Base-by-base conservation (phyloP, 2,113 vertebrate species). In the Vanacampus margaritifer region DNA sequence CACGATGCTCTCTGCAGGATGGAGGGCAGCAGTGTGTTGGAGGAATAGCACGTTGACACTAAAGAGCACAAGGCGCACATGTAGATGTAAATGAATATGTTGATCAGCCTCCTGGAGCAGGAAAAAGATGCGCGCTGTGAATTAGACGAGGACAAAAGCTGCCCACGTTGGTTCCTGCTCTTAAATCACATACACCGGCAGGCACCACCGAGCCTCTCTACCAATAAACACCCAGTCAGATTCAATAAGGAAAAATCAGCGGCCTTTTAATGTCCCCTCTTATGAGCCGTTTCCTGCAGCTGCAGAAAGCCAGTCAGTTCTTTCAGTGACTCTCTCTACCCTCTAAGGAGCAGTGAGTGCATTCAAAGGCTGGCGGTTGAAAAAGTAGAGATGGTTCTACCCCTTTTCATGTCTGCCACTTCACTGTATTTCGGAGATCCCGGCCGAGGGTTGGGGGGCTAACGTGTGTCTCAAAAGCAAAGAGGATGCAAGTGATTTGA, bases 401-500 rank as follows among this genome's bases (percentile, higher is more conserved):
- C 32, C 50, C 68, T 74, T 83, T 84, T 74, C 73, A 83, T 65
- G 57, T 73, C 73, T 60, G 45, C 62, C 73, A 65, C 72, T 79
- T 75, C 32, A 32, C 65, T 26, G n/a, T 75, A 73, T 77, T 81
- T 74, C 46, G 57, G 78, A 74, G 79, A 68, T 70, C 69, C 80
- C 77, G 68, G 36, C 39, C 26, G 69, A 58, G 72, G 65, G 78
- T n/a, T 73, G 72, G 72, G 78, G 77, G 53, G 37, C 71, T 73
- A 79, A 80, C 36, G 74, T 71, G 68, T 84, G 46, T 76, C 36
- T 77, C 75, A 83, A 82, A 88, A 76, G 81, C 77, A 79, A 67
- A 81, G 78, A 81, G 80, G 82, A 69, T 77, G 86, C 80, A 86
- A 87, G 79, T 71, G 68, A 72, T 66, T 70, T 79, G n/a, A 60